Percentiles rank a stretch among this genome's conserved stretches.
Conservation (phyloP, 2,113 vertebrate genomes). For the Hippopotamus amphibius region DNA sequence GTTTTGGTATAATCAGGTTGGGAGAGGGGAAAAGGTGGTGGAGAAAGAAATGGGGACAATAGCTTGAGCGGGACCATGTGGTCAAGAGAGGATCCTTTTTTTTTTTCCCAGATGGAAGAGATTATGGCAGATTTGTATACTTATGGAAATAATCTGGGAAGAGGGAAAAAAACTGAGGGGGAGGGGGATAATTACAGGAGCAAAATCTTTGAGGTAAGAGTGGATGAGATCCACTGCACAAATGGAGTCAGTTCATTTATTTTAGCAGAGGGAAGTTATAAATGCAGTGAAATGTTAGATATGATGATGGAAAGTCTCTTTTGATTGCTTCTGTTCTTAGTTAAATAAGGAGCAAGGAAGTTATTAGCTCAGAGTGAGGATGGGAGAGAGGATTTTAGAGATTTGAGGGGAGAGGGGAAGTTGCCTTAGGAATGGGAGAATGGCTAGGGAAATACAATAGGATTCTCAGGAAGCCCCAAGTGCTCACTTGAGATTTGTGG, state of each 20-base stretch:
- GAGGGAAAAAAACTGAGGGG: background rate
- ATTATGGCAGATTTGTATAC: background rate
- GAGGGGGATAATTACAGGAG: background rate
- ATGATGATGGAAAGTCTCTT: background rate
- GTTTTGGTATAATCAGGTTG: background rate
- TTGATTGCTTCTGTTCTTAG: background rate
- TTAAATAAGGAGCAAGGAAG: background rate
- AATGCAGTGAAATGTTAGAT: background rate
- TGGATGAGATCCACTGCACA: background rate
- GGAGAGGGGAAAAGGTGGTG: background rate
- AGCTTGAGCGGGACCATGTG: background rate
- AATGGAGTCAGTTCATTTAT: background rate
- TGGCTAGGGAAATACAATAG: background rate
- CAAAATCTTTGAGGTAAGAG: background rate
- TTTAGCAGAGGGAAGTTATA: background rate
- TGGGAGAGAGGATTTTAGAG: background rate
- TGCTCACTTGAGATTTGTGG: background rate
- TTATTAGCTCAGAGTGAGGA: background rate
- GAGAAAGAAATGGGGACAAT: background rate
- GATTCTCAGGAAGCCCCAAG: background rate
- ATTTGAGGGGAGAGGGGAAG: background rate
- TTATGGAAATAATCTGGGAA: background rate
- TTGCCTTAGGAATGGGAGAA: background rate
- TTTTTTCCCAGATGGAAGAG: background rate
- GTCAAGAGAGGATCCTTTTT: background rate